Evolutionary conservation across 1,140 invertebrate genomes (phyloP).

Genomic region (Probaryconus sp.): DNA sequence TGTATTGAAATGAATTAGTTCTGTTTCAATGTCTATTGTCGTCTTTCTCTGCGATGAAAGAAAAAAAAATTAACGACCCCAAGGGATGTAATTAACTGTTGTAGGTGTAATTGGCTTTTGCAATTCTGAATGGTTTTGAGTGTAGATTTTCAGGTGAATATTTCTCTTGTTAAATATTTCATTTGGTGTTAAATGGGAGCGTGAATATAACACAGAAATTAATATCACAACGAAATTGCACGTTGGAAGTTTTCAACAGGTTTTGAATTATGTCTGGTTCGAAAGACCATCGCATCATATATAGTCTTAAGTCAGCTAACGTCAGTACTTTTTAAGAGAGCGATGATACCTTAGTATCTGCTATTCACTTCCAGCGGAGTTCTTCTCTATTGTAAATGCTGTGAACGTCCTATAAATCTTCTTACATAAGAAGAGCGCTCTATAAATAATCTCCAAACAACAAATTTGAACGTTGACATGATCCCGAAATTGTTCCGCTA

Average conservation of each 20-base stretch:
- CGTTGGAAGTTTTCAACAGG: slow-evolving; percentile 13
- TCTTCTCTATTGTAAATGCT: slow-evolving; percentile 49
- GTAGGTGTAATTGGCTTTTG: no score
- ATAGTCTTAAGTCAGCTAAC: slow-evolving; percentile 31
- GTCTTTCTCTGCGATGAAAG: no score
- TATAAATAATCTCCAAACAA: slow-evolving; percentile 51
- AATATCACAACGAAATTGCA: slow-evolving; percentile 21
- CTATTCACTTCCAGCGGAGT: slow-evolving; percentile 30
- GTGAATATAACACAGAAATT: slow-evolving; percentile 3
- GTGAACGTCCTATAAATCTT: slow-evolving; percentile 52
- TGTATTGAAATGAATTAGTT: no score
- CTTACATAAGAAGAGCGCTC: slow-evolving; percentile 46
- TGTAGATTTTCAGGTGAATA: no score
- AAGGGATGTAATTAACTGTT: no score
- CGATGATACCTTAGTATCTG: slow-evolving; percentile 28
- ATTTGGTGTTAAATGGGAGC: no score
- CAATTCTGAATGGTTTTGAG: no score
- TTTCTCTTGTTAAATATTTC: no score
- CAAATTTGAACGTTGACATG: slow-evolving; percentile 41
- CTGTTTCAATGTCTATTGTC: no score
- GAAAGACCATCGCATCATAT: slow-evolving; percentile 21
- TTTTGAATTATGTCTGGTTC: slow-evolving; percentile 16
- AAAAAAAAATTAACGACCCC: no score
- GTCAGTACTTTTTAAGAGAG: slow-evolving; percentile 41
- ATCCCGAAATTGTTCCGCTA: slow-evolving; percentile 23